Evolutionary conservation across 2,888 invertebrate genomes (phyloP).

Genomic region (Aspidiotus rigidus): DNA sequence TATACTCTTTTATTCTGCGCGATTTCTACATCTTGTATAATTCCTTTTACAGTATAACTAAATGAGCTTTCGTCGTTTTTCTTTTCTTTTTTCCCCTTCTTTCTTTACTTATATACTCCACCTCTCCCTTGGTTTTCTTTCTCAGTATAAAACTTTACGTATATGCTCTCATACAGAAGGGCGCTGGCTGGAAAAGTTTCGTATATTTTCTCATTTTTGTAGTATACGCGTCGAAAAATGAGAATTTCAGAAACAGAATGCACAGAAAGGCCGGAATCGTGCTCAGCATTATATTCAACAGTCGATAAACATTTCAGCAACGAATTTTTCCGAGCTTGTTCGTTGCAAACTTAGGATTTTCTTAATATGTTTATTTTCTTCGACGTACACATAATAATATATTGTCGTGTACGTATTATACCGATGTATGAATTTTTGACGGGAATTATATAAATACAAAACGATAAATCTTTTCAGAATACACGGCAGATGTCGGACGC

Average conservation of each 20-base stretch:
- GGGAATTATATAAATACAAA: too few species aligned
- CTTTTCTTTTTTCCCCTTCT: constrained; percentile 8
- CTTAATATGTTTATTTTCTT: too few species aligned
- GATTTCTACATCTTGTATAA: neutral
- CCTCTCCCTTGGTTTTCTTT: neutral
- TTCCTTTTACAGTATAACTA: constrained; percentile 6
- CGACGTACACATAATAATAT: too few species aligned
- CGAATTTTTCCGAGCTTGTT: neutral
- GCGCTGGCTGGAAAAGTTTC: constrained; percentile 19
- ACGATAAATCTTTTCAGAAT: too few species aligned
- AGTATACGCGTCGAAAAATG: neutral
- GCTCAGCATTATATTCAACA: neutral
- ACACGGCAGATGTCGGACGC: neutral
- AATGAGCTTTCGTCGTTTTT: constrained; percentile 31
- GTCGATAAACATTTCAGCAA: constrained; percentile 1
- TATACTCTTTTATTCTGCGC: constrained; percentile 11
- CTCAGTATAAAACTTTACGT: neutral
- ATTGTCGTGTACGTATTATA: too few species aligned
- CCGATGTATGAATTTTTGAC: too few species aligned
- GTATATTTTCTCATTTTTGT: constrained; percentile 24
- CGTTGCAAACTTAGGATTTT: too few species aligned
- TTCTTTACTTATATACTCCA: constrained; percentile 5
- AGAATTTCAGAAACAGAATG: constrained; percentile 1
- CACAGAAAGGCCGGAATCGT: neutral
- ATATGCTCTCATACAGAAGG: neutral